phyloP scores from a whole-genome alignment of 1,140 invertebrate genomes.

The Protaetia brevitarsis region DNA sequence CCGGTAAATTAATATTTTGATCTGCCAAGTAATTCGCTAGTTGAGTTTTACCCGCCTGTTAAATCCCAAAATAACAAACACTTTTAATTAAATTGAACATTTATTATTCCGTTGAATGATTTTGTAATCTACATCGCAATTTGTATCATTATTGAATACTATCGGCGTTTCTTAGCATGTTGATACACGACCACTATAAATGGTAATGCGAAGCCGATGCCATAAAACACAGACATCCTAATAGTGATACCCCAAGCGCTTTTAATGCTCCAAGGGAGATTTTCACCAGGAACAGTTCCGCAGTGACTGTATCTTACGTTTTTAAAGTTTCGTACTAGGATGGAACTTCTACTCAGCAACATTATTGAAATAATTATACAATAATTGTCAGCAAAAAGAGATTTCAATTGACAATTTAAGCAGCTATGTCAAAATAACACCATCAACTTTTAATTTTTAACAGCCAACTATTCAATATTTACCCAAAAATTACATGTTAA shows the following conservation, averaged over 20 bases:
- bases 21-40: constrained; percentile 28
- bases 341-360: neutral
- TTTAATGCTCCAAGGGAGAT: constrained; percentile 8
- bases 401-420: neutral
- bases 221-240: neutral
- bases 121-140: no score
- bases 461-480: neutral
- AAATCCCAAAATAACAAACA: neutral
- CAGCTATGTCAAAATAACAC: no score
- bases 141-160: neutral
- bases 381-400: no score
- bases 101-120: neutral
- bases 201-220: neutral
- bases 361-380: no score
- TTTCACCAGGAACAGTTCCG: neutral
- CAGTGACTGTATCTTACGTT: neutral
- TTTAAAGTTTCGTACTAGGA: neutral
- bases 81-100: neutral
- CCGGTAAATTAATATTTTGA: constrained; percentile 19
- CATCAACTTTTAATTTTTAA: constrained; percentile 5
- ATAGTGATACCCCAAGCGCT: neutral
- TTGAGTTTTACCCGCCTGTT: constrained; percentile 29
- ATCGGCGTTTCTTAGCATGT: neutral
- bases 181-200: neutral
- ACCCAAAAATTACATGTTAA: neutral